Evolutionary conservation across 2,113 vertebrate genomes (phyloP).

Genomic region (Trichomycterus rosablanca): DNA sequence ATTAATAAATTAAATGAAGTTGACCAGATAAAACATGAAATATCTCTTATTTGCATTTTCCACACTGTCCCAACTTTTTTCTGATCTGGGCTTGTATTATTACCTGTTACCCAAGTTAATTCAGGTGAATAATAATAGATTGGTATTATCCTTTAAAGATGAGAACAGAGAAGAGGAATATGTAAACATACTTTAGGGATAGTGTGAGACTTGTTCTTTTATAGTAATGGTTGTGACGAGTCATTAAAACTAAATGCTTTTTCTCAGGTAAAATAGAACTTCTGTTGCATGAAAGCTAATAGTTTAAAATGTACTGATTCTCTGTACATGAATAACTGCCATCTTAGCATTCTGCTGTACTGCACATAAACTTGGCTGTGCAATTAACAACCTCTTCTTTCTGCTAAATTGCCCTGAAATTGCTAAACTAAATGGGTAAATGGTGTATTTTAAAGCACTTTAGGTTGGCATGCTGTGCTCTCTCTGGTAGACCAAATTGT

Average conservation of each 20-base stretch:
- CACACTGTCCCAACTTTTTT: too few relatives aligned
- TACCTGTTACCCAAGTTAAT: too few relatives aligned
- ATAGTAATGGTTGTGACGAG: background rate
- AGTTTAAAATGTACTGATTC: background rate
- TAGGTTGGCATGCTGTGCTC: background rate
- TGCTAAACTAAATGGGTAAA: background rate
- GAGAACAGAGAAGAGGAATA: too few relatives aligned
- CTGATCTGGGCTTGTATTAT: too few relatives aligned
- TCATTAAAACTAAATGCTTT: slow-evolving; percentile 4
- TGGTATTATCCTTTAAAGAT: too few relatives aligned
- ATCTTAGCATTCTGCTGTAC: background rate
- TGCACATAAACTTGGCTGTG: background rate
- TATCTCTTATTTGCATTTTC: too few relatives aligned
- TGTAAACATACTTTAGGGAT: too few relatives aligned
- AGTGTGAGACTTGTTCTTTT: background rate
- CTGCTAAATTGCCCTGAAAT: background rate
- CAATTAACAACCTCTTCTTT: background rate
- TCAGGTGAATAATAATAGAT: too few relatives aligned
- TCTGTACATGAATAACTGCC: background rate
- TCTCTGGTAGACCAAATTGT: slow-evolving; percentile 2
- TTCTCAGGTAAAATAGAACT: background rate
- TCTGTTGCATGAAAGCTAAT: slow-evolving; percentile 11
- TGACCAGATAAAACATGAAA: too few relatives aligned
- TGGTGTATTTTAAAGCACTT: background rate
- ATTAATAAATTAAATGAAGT: too few relatives aligned